Conservation (phyloP, 2,113 vertebrate species). For the Lasiurus cinereus region DNA sequence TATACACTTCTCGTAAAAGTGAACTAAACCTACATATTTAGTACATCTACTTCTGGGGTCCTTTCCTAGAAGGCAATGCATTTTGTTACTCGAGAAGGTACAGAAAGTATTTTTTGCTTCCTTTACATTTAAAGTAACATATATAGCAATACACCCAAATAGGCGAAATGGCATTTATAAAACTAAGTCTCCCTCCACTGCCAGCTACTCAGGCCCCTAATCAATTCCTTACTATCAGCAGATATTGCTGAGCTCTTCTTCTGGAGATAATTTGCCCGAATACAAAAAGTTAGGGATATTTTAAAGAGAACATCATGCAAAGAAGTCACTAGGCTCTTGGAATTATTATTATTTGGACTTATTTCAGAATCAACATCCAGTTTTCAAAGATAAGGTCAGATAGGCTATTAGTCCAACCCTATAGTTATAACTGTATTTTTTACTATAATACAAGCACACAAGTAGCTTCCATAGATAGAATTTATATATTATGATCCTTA, state of each 20-base stretch:
- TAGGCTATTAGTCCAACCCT: not conserved
- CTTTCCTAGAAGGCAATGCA: not conserved
- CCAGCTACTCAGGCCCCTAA: not conserved
- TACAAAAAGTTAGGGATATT: not conserved
- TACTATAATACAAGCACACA: not conserved
- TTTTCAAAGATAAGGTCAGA: constrained; percentile 15
- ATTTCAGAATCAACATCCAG: not conserved
- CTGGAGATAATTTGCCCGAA: not conserved
- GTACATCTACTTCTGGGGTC: not conserved
- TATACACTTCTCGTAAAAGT: not conserved
- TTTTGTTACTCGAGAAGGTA: not conserved
- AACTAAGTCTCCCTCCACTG: not conserved
- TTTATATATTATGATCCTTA: not conserved
- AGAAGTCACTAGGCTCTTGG: not conserved
- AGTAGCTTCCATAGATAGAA: not conserved
- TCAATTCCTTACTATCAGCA: not conserved
- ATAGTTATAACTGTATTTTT: not conserved
- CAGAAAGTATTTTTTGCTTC: not conserved
- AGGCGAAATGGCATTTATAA: not conserved
- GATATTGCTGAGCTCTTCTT: not conserved
- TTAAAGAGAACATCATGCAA: not conserved
- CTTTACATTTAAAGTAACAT: constrained; percentile 33
- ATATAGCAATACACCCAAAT: not conserved
- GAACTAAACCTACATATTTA: not conserved
- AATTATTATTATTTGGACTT: not conserved